phyloP scores from a whole-genome alignment of 2,888 invertebrate species.

The Tinea trinotella region DNA sequence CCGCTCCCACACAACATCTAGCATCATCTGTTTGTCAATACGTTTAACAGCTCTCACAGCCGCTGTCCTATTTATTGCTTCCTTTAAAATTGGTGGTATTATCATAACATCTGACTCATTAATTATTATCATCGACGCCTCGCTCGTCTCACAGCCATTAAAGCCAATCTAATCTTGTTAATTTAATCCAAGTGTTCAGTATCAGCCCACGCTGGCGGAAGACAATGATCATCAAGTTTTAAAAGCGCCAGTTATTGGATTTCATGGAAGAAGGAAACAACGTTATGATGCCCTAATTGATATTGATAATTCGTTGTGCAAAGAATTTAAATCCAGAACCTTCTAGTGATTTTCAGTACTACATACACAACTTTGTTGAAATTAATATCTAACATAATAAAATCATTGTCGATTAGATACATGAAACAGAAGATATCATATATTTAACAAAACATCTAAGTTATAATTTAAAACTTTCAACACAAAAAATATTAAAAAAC shows the following conservation, averaged over 20 bases:
- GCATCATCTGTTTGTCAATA: constrained; percentile 11
- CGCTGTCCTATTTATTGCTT: constrained; percentile 21
- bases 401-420: no score
- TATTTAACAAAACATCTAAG: no score
- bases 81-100: constrained; percentile 31
- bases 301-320: no score
- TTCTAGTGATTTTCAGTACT: no score
- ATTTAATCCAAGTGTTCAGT: constrained; percentile 34
- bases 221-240: constrained; percentile 51
- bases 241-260: constrained; percentile 33
- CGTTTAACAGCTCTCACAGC: constrained; percentile 7
- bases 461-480: no score
- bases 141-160: constrained; percentile 62
- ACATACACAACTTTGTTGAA: no score
- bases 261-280: constrained; percentile 24
- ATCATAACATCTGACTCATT: constrained; percentile 51
- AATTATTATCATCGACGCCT: constrained; percentile 65
- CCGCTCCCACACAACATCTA: neutral
- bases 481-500: no score
- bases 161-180: constrained; percentile 69
- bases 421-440: no score
- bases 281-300: neutral
- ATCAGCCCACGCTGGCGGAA: constrained; percentile 55
- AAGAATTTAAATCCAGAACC: no score
- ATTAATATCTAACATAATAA: no score